phyloP scores from a whole-genome alignment of 2,888 invertebrate genomes.

The Cheilosia impressa region DNA sequence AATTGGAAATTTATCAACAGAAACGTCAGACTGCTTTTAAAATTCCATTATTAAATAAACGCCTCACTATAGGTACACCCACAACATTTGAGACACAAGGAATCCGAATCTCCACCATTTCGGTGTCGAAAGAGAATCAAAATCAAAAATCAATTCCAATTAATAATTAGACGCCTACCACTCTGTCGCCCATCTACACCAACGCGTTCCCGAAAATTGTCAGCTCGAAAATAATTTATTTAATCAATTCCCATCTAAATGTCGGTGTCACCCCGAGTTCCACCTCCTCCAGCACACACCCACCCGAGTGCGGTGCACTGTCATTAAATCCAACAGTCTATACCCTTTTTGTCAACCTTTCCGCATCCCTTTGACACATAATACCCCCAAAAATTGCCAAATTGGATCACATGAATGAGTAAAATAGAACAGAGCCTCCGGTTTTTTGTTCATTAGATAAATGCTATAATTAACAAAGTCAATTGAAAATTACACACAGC shows the following conservation, averaged over 20 bases:
- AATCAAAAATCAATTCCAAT: conserved; percentile 60
- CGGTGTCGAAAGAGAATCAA: background rate
- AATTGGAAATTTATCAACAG: no score
- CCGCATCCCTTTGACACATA: conserved; percentile 3
- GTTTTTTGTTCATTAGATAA: conserved; percentile 57
- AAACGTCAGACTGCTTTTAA: background rate
- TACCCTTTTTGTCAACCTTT: conserved; percentile 13
- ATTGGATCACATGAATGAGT: conserved; percentile 64
- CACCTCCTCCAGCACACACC: background rate
- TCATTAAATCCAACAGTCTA: conserved; percentile 21
- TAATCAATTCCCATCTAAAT: conserved; percentile 69
- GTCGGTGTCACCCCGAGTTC: conserved; percentile 36
- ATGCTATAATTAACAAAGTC: conserved; percentile 71
- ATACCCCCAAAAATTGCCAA: conserved; percentile 7
- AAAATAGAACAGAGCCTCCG: conserved; percentile 56
- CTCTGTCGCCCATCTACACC: background rate
- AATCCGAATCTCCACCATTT: background rate
- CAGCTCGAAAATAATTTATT: conserved; percentile 62
- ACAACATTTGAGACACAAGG: background rate
- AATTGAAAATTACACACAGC: conserved; percentile 69
- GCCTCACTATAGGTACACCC: background rate
- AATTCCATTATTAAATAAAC: background rate
- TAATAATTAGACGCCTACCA: conserved; percentile 27
- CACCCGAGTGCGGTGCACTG: background rate
- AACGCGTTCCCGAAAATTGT: conserved; percentile 5